Evolutionary conservation across 2,797 vertebrate species (phyloP).

Genomic region (Borostomias antarcticus): DNA sequence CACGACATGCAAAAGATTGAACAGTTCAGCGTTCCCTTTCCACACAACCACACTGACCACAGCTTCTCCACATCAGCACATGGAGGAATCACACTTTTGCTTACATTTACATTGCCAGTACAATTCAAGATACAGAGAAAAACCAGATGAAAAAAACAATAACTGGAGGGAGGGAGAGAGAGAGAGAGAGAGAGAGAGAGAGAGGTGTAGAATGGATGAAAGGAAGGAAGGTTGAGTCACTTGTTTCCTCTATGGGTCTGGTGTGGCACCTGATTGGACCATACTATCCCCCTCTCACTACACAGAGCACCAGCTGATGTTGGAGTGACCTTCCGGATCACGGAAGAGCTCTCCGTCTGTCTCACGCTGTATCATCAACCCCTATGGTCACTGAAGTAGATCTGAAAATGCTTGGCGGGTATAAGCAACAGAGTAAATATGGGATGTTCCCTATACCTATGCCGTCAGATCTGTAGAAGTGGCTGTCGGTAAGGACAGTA

Average conservation of each 20-base stretch:
- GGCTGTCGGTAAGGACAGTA: slow-evolving; percentile 24
- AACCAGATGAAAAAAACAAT: slow-evolving; percentile 42
- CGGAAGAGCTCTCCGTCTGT: neutral
- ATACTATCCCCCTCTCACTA: too few species aligned
- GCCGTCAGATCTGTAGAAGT: neutral
- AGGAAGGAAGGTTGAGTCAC: slow-evolving; percentile 48
- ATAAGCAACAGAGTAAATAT: neutral
- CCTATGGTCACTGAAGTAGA: neutral
- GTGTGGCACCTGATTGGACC: too few species aligned
- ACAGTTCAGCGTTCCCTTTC: slow-evolving; percentile 63
- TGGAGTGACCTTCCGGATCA: neutral
- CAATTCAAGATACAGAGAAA: slow-evolving; percentile 57
- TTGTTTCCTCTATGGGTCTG: slow-evolving; percentile 22
- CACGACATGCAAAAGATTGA: slow-evolving; percentile 75
- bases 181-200: slow-evolving; percentile 50
- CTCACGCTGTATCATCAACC: neutral
- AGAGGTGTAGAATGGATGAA: slow-evolving; percentile 50
- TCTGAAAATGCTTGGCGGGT: neutral
- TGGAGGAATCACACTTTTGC: slow-evolving; percentile 67
- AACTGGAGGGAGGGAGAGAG: too few species aligned
- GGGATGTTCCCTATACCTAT: neutral
- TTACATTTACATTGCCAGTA: slow-evolving; percentile 72
- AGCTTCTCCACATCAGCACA: slow-evolving; percentile 53
- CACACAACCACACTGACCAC: slow-evolving; percentile 57
- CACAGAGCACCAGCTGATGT: neutral